A percentile compares a stretch with the other conserved stretches of the same genome.
These are phyloP conservation scores for Lagopus leucura DNA, from an alignment of 2,113 vertebrate species.

Conservation along the genomic window DNA sequence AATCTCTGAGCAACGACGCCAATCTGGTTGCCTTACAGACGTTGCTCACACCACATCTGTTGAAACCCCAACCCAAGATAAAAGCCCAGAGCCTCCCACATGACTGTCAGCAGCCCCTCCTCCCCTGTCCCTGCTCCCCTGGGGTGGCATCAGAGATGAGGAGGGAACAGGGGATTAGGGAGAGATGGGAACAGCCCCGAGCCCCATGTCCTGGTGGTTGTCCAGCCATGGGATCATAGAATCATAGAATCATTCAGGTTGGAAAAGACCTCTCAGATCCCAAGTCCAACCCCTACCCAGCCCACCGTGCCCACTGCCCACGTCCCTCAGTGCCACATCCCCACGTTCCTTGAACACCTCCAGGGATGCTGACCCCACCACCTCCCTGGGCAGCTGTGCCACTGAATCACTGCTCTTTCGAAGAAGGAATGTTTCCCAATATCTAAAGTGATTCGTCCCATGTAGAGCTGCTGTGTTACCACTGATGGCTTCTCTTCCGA, in stretches of 20 bases:
- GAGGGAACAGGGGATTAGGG: neutral
- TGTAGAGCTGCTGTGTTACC: rapidly evolving
- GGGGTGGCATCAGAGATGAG: neutral
- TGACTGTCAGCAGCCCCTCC: neutral
- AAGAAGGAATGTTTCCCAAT: neutral
- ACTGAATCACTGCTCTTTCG: neutral
- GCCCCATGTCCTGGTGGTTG: neutral
- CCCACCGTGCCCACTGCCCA: neutral
- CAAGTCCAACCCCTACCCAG: neutral
- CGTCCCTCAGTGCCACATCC: no score
- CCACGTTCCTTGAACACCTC: no score
- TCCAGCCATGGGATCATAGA: neutral
- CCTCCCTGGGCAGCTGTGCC: neutral
- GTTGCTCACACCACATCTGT: slow-evolving; percentile 47
- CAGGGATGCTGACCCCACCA: neutral
- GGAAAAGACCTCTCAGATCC: neutral
- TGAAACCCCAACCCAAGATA: neutral
- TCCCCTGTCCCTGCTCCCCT: rapidly evolving
- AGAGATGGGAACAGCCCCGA: neutral
- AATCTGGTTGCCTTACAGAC: neutral
- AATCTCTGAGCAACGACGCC: neutral
- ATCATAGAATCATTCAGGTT: neutral
- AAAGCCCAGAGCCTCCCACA: neutral
- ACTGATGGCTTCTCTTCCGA: neutral
- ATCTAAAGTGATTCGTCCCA: neutral